Evolutionary conservation across 2,888 invertebrate species (phyloP).

Genomic region (Drosophila paracracens): DNA sequence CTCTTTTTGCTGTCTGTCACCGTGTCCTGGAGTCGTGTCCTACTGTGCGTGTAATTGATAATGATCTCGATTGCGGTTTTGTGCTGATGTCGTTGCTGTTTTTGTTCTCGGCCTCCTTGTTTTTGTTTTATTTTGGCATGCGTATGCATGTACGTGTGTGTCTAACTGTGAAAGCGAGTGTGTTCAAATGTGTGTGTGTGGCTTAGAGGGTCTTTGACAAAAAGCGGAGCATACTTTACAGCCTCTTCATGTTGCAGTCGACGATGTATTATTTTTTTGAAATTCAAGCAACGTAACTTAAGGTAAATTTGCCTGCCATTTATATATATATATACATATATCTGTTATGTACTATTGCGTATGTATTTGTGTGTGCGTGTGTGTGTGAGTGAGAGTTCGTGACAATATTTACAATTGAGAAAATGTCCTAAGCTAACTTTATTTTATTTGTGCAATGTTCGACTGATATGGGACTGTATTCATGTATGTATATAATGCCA

Average conservation of each 20-base stretch:
- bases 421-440: conserved; percentile 64
- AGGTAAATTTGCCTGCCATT: conserved; percentile 56
- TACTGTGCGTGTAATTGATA: conserved; percentile 82
- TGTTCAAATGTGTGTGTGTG: background rate
- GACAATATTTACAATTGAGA: conserved; percentile 70
- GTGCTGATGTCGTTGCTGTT: conserved; percentile 52
- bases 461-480: conserved; percentile 34
- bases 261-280: conserved; percentile 33
- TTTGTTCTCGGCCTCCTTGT: conserved; percentile 36
- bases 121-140: conserved; percentile 50
- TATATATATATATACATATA: conserved; percentile 16
- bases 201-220: conserved; percentile 55
- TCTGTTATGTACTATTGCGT: conserved; percentile 7
- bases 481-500: conserved; percentile 13
- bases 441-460: conserved; percentile 65
- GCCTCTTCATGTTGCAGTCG: conserved; percentile 48
- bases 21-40: conserved; percentile 58
- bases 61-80: conserved; percentile 82
- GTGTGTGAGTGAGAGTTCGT: conserved; percentile 38
- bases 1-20: conserved; percentile 29
- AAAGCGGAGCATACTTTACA: conserved; percentile 60
- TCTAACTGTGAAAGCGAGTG: background rate
- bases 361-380: conserved; percentile 1
- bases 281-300: conserved; percentile 68
- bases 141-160: conserved; percentile 21